These are phyloP conservation scores for Metaphire vulgaris DNA, from an alignment of 1,140 invertebrate species.

Conservation along the genomic window DNA sequence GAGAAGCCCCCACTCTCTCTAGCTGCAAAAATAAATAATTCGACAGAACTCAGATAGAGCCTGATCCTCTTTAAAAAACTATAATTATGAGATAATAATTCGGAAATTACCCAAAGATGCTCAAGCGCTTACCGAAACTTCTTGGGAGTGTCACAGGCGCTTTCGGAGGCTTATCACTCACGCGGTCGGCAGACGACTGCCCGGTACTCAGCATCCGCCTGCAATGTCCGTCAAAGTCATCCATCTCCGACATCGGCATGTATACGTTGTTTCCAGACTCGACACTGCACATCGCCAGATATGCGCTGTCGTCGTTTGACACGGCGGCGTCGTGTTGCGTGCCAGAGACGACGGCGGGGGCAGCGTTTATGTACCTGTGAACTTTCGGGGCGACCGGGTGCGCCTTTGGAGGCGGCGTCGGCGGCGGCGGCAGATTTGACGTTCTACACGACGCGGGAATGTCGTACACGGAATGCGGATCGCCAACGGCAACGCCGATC, in stretches of 20 bases:
- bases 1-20: no score
- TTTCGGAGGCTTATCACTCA: no score
- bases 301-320: background rate
- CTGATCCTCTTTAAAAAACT: no score
- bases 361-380: background rate
- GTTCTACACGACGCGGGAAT: background rate
- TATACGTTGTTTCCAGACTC: background rate
- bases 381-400: background rate
- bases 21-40: no score
- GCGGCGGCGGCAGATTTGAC: background rate
- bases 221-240: no score
- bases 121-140: no score
- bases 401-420: background rate
- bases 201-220: no score
- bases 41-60: no score
- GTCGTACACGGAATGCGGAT: background rate
- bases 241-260: background rate
- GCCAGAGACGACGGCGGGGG: background rate
- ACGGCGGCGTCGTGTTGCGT: background rate
- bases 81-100: no score
- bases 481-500: background rate
- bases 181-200: no score
- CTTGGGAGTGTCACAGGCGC: background rate
- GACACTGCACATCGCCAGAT: background rate
- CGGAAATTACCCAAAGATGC: no score